These are phyloP conservation scores for Lathamus discolor DNA, from an alignment of 2,113 vertebrate species.

Conservation along the genomic window DNA sequence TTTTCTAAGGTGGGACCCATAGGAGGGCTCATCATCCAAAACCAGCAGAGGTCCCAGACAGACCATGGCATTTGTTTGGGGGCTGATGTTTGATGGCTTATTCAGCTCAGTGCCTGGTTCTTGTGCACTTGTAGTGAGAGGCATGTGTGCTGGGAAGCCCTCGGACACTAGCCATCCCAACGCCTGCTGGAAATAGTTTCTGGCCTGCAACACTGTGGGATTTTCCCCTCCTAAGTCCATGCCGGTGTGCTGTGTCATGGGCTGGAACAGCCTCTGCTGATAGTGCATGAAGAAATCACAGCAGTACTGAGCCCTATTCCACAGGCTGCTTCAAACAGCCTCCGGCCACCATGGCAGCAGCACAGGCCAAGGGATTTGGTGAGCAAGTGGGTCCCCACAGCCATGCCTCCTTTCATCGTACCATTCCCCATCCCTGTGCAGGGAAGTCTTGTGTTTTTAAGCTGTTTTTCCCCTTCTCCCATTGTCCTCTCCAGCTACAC, in stretches of 20 bases:
- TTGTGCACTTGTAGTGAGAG: not conserved
- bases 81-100: not conserved
- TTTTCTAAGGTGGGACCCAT: not conserved
- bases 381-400: not conserved
- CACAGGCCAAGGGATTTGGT: not conserved
- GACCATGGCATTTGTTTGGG: not conserved
- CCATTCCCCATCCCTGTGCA: not conserved
- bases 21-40: not conserved
- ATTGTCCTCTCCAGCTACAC: not conserved
- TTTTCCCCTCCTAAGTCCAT: not conserved
- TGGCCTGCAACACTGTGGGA: not conserved
- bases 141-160: not conserved
- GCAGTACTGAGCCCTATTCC: not conserved
- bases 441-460: not conserved
- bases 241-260: accelerated
- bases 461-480: not conserved
- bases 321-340: not conserved
- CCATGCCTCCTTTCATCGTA: accelerated
- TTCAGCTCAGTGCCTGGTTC: not conserved
- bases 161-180: not conserved
- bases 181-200: not conserved
- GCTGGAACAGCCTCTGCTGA: not conserved
- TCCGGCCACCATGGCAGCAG: not conserved
- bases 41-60: not conserved
- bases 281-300: accelerated